A percentile compares a stretch with the other conserved stretches of the same genome.
These are phyloP conservation scores for Saturnia pavonia DNA, from an alignment of 2,888 invertebrate species.

Conservation along the genomic window DNA sequence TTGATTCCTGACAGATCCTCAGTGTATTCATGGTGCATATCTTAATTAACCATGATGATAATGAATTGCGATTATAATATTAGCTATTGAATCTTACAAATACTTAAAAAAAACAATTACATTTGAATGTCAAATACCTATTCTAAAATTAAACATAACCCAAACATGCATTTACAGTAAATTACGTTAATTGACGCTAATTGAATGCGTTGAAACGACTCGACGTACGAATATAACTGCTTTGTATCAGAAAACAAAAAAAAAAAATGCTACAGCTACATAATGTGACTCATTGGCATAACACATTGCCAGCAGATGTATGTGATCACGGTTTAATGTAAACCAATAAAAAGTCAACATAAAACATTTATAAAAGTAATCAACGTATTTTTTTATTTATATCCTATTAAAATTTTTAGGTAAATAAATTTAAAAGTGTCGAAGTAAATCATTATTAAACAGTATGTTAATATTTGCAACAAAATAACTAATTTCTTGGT, in stretches of 20 bases:
- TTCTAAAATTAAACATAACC: constrained; percentile 22
- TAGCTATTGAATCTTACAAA: too few relatives aligned
- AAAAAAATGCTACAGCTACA: constrained; percentile 8
- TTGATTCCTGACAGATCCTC: too few relatives aligned
- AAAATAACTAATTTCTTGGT: neutral
- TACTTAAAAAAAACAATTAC: too few relatives aligned
- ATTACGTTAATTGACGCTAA: constrained; percentile 44
- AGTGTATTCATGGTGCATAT: too few relatives aligned
- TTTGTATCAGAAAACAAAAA: constrained; percentile 23
- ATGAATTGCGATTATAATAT: too few relatives aligned
- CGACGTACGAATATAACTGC: constrained; percentile 32
- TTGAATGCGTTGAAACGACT: constrained; percentile 33
- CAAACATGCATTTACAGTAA: constrained; percentile 21
- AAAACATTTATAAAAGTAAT: neutral
- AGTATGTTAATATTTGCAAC: neutral
- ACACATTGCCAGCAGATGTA: constrained; percentile 7
- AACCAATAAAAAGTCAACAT: neutral
- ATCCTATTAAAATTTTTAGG: neutral
- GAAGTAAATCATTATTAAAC: neutral
- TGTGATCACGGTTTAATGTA: neutral
- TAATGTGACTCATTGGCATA: constrained; percentile 14
- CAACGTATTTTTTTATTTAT: neutral
- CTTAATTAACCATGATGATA: too few relatives aligned
- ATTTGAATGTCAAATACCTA: constrained; percentile 27
- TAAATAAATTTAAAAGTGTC: too few relatives aligned